A percentile compares a stretch with the other conserved stretches of the same genome.
Conservation (phyloP, 1,140 invertebrate genomes). For the Drosophila albomicans region DNA sequence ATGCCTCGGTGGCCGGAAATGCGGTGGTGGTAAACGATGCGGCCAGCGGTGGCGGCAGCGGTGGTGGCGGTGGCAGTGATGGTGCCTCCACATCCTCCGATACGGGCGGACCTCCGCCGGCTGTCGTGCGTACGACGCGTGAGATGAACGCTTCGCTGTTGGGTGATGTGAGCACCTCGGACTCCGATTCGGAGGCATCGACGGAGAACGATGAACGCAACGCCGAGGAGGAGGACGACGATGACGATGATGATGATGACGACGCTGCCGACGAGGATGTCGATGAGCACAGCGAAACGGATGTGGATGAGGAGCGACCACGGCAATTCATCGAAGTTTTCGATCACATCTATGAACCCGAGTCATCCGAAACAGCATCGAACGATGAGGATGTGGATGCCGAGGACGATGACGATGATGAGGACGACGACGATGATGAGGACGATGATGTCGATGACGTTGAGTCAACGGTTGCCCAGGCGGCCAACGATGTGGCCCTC, state of each 20-base stretch:
- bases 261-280: slow-evolving; percentile 89
- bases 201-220: slow-evolving; percentile 85
- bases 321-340: slow-evolving; percentile 84
- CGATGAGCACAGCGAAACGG: slow-evolving; percentile 88
- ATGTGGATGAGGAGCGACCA: slow-evolving; percentile 85
- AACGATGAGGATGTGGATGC: slow-evolving; percentile 77
- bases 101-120: slow-evolving; percentile 22
- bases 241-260: slow-evolving; percentile 62
- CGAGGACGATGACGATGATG: slow-evolving; percentile 76
- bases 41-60: not conserved
- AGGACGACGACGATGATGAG: slow-evolving; percentile 65
- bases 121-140: slow-evolving; percentile 10
- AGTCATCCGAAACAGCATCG: slow-evolving; percentile 85
- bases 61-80: slow-evolving; percentile 85
- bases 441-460: slow-evolving; percentile 67
- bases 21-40: slow-evolving; percentile 7
- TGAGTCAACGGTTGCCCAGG: slow-evolving; percentile 31
- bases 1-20: slow-evolving; percentile 6
- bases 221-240: slow-evolving; percentile 82
- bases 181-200: slow-evolving; percentile 84
- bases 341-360: slow-evolving; percentile 86
- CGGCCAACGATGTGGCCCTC: slow-evolving; percentile 47
- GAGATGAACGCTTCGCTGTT: slow-evolving; percentile 63
- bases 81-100: slow-evolving; percentile 68
- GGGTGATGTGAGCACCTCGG: slow-evolving; percentile 72